Base-by-base conservation (phyloP, 2,888 invertebrate species). In the Bruchidius siliquastri region DNA sequence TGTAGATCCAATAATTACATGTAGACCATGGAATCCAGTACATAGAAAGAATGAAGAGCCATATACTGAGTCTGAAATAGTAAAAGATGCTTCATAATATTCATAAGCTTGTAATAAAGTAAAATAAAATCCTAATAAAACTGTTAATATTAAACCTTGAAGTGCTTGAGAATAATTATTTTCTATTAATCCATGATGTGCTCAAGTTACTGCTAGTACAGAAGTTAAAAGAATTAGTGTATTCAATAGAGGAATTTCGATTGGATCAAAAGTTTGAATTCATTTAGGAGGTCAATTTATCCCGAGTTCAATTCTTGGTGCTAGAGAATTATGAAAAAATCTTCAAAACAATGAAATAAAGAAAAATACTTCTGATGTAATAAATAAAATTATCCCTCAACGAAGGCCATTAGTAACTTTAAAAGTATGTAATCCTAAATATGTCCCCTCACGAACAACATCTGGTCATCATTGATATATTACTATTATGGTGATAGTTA, bases 21-120 rank as follows among this genome's bases (percentile, higher is more conserved):
- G 93, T 72, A 93, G 20, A 2, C 93, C 93, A 83, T 94, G 93
- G 66, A 94, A 93, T 85, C 93, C 93, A 75, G 93, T 94, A 73
- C 92, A 89, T 83, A 93, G 88, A 89, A 90, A 93, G 87, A 93
- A 94, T 70, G 89, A 89, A 71, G 91, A 90, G 0, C 93, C 92
- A 86, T 91, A 93, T 80, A 90, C 86, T 79, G 91, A 89, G 83
- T 90, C 90, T 4, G 88, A 84, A 80, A 91, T 89, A 76, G 88
- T 83, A 85, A 91, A 92, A 0, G 86, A 84, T 0, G 92, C 89
- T 88, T 91, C 90, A 74, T 87, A 83, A 87, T 94, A 94, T 89
- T 94, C 93, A 83, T 90, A 89, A 0, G 86, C 88, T 90, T 94
- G 93, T 69, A 93, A 81, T 71, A 88, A 85, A 21, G 92, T 88